These are phyloP conservation scores for Alligator sinensis DNA, from an alignment of 2,113 vertebrate genomes.

Conservation along the genomic window DNA sequence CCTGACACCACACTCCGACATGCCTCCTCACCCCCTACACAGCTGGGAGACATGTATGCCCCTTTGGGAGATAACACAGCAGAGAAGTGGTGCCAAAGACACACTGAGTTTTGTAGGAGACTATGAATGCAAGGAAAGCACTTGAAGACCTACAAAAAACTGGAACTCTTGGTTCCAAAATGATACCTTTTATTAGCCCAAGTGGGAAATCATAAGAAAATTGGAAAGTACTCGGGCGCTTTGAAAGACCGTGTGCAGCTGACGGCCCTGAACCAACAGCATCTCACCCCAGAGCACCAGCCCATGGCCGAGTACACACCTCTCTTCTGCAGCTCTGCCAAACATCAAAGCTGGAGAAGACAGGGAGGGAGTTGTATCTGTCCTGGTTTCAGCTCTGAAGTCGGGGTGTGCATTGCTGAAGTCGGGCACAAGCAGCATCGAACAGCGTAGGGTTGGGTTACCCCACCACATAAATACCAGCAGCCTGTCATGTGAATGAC, in stretches of 20 bases:
- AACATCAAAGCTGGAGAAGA: neutral
- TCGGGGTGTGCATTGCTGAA: neutral
- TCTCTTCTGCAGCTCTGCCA: neutral
- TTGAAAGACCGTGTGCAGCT: neutral
- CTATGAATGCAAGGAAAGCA: no score
- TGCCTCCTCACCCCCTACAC: neutral
- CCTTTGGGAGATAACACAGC: no score
- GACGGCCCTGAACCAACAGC: neutral
- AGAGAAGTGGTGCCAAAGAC: no score
- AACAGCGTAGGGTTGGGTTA: no score
- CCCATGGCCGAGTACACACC: neutral
- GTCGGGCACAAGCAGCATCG: neutral
- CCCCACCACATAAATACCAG: neutral
- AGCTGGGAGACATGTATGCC: no score
- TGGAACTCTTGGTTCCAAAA: no score
- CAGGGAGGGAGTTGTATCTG: neutral
- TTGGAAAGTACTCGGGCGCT: no score
- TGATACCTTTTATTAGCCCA: no score
- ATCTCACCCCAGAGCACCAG: neutral
- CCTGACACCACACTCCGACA: neutral
- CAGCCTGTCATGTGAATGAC: neutral
- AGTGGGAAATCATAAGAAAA: no score
- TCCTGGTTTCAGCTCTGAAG: neutral
- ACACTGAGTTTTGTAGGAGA: no score
- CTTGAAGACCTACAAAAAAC: no score